Conservation (phyloP, 2,888 invertebrate genomes). For the Yponomeuta cagnagella region DNA sequence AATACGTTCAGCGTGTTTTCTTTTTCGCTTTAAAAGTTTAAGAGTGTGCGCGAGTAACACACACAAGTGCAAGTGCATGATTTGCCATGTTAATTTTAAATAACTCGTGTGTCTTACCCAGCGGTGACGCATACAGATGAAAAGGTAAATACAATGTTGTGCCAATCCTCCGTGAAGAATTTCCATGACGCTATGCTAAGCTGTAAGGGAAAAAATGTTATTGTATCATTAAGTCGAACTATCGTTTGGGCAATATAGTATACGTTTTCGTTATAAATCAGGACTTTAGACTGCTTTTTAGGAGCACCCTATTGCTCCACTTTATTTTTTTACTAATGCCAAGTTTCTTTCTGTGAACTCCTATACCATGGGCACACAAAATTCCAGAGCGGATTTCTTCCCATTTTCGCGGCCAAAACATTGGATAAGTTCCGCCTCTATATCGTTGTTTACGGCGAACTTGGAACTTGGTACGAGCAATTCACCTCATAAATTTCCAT, state of each 20-base stretch:
- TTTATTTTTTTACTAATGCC: not conserved
- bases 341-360: constrained; percentile 41
- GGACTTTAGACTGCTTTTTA: not conserved
- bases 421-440: constrained; percentile 54
- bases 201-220: not conserved
- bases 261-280: constrained; percentile 18
- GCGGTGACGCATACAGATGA: not conserved
- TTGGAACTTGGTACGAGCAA: constrained; percentile 61
- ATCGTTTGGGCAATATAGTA: constrained; percentile 19
- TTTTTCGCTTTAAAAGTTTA: not conserved
- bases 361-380: constrained; percentile 42
- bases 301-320: not conserved
- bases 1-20: too few species aligned
- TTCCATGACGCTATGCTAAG: not conserved
- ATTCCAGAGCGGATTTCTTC: constrained; percentile 53
- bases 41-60: not conserved
- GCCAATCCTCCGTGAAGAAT: not conserved
- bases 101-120: not conserved
- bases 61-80: not conserved
- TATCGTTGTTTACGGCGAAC: constrained; percentile 71
- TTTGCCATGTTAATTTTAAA: constrained; percentile 5
- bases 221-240: not conserved
- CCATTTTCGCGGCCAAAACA: constrained; percentile 48
- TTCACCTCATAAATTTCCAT: constrained; percentile 67
- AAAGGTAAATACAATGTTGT: not conserved